Percentiles rank a stretch among this genome's conserved stretches.
Evolutionary conservation across 2,113 vertebrate genomes (phyloP).

Genomic region (Uria aalge): DNA sequence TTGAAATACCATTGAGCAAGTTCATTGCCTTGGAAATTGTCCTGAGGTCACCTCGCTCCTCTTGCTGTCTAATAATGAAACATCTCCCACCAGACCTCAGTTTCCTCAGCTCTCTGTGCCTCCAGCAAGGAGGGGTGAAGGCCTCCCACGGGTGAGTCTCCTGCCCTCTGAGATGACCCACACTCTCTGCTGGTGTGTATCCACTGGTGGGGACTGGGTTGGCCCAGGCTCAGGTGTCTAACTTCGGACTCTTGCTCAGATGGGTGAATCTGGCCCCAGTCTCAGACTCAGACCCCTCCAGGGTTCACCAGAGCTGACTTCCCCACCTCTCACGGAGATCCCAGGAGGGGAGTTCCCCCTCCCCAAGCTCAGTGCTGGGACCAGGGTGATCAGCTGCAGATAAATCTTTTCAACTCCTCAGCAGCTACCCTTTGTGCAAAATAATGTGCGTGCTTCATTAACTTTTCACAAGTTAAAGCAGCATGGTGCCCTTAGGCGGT

Average conservation of each 20-base stretch:
- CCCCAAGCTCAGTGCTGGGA: not conserved
- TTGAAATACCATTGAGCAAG: not conserved
- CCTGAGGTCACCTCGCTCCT: not conserved
- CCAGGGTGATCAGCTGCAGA: not conserved
- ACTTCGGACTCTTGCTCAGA: not conserved
- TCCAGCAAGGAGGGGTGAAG: not conserved
- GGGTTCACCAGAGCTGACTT: not conserved
- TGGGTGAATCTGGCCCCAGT: not conserved
- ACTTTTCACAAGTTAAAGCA: not conserved
- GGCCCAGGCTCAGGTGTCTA: not conserved
- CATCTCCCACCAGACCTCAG: not conserved
- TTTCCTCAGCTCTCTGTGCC: not conserved
- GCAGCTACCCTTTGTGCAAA: not conserved
- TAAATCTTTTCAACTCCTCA: not conserved
- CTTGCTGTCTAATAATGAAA: not conserved
- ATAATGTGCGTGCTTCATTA: not conserved
- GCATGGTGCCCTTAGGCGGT: not conserved
- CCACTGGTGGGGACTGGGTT: not conserved
- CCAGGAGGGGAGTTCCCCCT: not conserved
- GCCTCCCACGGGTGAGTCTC: too few relatives aligned
- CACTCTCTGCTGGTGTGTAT: not conserved
- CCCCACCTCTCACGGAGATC: rapidly evolving
- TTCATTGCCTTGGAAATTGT: not conserved
- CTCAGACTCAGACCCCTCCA: not conserved
- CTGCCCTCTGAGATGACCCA: not conserved